A percentile compares a stretch with the other conserved stretches of the same genome.
phyloP scores from a whole-genome alignment of 2,113 vertebrate genomes.

The Syngnathus scovelli region DNA sequence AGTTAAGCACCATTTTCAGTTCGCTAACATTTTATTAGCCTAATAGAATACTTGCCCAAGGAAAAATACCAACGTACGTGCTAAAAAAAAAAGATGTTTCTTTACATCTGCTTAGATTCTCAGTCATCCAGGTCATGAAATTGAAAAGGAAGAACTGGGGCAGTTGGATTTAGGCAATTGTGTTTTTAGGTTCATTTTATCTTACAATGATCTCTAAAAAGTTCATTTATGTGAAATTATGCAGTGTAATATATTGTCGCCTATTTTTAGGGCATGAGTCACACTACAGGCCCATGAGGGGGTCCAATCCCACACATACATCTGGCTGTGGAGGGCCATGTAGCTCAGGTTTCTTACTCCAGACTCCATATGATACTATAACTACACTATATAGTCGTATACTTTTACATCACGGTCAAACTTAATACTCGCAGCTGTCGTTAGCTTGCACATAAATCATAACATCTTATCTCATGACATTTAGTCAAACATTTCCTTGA shows the following conservation, averaged over 20 bases:
- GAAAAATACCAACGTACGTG: neutral
- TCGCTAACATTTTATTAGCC: conserved; percentile 13
- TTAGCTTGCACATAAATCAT: conserved; percentile 26
- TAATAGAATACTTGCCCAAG: conserved; percentile 21
- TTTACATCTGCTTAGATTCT: neutral
- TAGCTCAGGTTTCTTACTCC: conserved; percentile 32
- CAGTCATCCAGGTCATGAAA: neutral
- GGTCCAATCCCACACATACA: conserved; percentile 37
- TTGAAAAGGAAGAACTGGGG: neutral
- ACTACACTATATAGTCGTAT: conserved; percentile 1
- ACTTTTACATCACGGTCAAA: conserved; percentile 36
- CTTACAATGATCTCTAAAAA: conserved; percentile 42
- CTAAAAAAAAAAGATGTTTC: neutral
- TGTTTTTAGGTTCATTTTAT: too few relatives aligned
- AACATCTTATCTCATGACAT: conserved; percentile 14
- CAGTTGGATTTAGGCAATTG: neutral
- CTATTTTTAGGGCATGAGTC: conserved; percentile 66
- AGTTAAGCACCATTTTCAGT: conserved; percentile 32
- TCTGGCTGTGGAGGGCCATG: conserved; percentile 27
- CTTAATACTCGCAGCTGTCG: conserved; percentile 13
- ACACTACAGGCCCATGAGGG: conserved; percentile 30
- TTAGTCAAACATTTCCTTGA: conserved; percentile 23
- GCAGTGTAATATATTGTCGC: conserved; percentile 54
- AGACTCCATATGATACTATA: neutral
- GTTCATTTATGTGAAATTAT: conserved; percentile 42